Evolutionary conservation across 2,797 vertebrate genomes (phyloP).

Genomic region (Manis crassicaudata): DNA sequence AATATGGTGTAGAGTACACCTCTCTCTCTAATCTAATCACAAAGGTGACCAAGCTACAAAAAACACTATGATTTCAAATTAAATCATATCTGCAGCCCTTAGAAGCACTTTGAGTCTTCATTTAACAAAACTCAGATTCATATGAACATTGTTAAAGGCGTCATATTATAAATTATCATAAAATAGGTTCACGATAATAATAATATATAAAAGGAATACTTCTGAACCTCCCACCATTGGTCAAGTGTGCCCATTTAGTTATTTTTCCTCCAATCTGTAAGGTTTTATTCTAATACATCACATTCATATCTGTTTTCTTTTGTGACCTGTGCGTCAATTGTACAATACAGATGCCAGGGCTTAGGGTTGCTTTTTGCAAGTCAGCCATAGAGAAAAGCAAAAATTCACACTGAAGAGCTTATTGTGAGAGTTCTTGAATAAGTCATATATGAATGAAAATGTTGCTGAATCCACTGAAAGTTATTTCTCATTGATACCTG

Average conservation of each 20-base stretch:
- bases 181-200: not conserved
- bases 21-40: not conserved
- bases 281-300: not conserved
- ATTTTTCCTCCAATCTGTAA: not conserved
- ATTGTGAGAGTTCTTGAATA: not conserved
- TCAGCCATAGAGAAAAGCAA: not conserved
- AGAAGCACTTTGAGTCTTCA: not conserved
- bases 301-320: not conserved
- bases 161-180: not conserved
- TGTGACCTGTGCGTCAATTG: not conserved
- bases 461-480: not conserved
- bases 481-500: not conserved
- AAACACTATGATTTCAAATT: not conserved
- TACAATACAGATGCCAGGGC: not conserved
- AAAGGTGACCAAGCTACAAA: not conserved
- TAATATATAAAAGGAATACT: not conserved
- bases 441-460: not conserved
- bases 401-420: not conserved
- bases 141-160: not conserved
- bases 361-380: not conserved
- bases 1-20: not conserved
- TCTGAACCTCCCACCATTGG: not conserved
- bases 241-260: not conserved
- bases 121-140: not conserved
- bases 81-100: not conserved